Conservation (phyloP, 2,113 vertebrate genomes). For the Perca fluviatilis region DNA sequence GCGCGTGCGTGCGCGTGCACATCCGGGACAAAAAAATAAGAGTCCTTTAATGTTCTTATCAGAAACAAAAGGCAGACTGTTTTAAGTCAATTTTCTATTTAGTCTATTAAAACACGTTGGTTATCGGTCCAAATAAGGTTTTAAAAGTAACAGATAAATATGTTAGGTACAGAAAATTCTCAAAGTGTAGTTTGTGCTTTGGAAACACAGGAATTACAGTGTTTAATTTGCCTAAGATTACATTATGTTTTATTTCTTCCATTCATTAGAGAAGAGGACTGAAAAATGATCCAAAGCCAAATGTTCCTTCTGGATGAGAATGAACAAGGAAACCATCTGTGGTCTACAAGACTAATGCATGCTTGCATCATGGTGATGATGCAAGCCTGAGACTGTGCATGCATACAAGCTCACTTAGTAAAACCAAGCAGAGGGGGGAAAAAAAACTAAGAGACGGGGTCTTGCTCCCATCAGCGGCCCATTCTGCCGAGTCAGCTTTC, state of each 20-base stretch:
- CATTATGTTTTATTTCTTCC: not conserved
- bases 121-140: not conserved
- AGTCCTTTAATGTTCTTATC: conserved; percentile 18
- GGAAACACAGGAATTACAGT: not conserved
- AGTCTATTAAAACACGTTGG: not conserved
- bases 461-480: conserved; percentile 65
- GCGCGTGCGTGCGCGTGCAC: too few species aligned
- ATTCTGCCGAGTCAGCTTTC: conserved; percentile 77
- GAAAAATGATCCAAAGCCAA: conserved; percentile 17
- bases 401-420: conserved; percentile 18
- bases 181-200: not conserved
- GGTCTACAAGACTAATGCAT: not conserved
- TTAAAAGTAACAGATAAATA: too few species aligned
- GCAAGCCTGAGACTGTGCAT: not conserved
- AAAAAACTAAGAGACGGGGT: conserved; percentile 53
- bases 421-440: conserved; percentile 12
- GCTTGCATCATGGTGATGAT: not conserved
- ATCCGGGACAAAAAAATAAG: not conserved
- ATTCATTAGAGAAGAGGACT: not conserved
- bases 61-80: not conserved
- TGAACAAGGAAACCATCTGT: not conserved
- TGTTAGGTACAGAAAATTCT: too few species aligned
- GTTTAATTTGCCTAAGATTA: too few species aligned
- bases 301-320: conserved; percentile 21
- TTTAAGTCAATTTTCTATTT: not conserved